These are phyloP conservation scores for Alloplasta piceator DNA, from an alignment of 2,888 invertebrate species.

Conservation along the genomic window DNA sequence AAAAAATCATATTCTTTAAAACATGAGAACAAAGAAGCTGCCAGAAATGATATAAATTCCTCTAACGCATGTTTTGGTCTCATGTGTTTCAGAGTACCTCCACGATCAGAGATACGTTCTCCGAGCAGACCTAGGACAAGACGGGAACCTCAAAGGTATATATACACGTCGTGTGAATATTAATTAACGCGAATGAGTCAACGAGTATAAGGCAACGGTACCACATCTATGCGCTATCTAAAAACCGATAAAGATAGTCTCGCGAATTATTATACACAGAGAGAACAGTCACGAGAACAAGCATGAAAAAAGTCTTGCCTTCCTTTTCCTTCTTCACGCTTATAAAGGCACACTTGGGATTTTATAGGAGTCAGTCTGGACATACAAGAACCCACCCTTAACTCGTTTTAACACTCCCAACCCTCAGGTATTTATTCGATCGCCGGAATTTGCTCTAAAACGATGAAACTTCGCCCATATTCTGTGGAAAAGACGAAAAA, in stretches of 20 bases:
- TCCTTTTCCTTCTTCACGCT: too few species aligned
- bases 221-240: neutral
- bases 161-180: conserved; percentile 72
- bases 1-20: too few species aligned
- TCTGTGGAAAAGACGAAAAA: too few species aligned
- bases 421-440: too few species aligned
- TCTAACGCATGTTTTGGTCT: conserved; percentile 21
- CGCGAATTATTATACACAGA: neutral
- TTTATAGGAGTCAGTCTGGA: too few species aligned
- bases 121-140: conserved; percentile 70
- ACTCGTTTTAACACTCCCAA: too few species aligned
- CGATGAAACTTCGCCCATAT: too few species aligned
- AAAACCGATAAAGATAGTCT: conserved; percentile 18
- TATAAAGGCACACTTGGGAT: too few species aligned
- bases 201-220: conserved; percentile 15
- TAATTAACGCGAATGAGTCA: conserved; percentile 65
- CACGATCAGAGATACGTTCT: conserved; percentile 84
- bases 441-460: too few species aligned
- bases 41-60: conserved; percentile 16
- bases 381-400: too few species aligned
- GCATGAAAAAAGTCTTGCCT: neutral
- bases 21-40: too few species aligned
- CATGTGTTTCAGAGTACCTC: conserved; percentile 84
- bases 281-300: neutral
- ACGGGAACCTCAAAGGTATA: conserved; percentile 73